Base-by-base conservation (phyloP, 2,888 invertebrate species). In the Drosophila neutralis region DNA sequence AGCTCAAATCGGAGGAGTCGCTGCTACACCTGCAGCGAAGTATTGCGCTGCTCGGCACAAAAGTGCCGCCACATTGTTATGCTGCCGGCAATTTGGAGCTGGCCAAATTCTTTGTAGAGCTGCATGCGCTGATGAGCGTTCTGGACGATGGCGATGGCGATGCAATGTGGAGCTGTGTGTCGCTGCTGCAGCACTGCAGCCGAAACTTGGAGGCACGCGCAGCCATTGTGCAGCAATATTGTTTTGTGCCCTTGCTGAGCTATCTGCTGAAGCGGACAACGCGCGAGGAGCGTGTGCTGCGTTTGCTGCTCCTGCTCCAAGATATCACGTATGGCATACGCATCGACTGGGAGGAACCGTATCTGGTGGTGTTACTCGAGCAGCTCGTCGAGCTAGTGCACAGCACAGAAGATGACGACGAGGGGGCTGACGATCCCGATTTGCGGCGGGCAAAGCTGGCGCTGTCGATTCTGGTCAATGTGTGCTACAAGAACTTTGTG, bases 261-360 rank as follows among this genome's bases (percentile, higher is more conserved):
- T 86, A 81, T 65, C 69, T 93, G 15, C 66, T 93, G 21, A 88
- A 83, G 15, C 89, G 89, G 0, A 82, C 90, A 0, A 64, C 73
- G n/a, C 84, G 89, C 0, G 83, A 83, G 68, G 93, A 93, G 49
- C 91, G 92, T 13, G 73, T 89, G 13, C 84, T 89, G 8, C 83
- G 90, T 0, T 27, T 93, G 48, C 54, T 93, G 29, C 66, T 82
- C 0, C 80, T 93, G 29, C 58, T 93, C 36, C 93, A 96, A 94
- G 96, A 96, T 88, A 94, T 97, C 69, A 96, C 97, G 0, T 96
- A 96, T 82, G 97, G 97, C 36, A 96, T 97, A 24, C 95, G 95
- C 91, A 96, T 97, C 33, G 95, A 95, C 8, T 97, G 97, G 96
- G 96, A 96, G 91, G 96, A 97, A 86, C 96, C 96, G 0, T 96